A percentile compares a stretch with the other conserved stretches of the same genome.
phyloP scores from a whole-genome alignment of 2,113 vertebrate genomes.

The Scopus umbretta region DNA sequence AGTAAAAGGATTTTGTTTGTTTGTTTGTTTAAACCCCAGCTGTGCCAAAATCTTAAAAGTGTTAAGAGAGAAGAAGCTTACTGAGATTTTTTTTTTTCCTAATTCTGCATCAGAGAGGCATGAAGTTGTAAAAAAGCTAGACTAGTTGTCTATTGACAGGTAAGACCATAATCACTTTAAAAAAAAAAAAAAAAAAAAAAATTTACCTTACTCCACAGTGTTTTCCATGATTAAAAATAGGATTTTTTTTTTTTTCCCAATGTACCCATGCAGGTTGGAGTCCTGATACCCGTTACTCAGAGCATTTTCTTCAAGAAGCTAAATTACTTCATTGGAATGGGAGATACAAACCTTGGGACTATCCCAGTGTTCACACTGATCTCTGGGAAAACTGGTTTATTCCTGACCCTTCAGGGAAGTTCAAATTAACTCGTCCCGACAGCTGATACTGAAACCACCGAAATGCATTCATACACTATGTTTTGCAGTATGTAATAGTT shows the following conservation, averaged over 20 bases:
- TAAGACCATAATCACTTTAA: neutral
- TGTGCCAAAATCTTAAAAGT: neutral
- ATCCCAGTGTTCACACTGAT: slow-evolving; percentile 83
- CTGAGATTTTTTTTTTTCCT: neutral
- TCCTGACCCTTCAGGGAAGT: slow-evolving; percentile 87
- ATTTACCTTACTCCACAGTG: neutral
- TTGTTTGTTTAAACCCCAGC: neutral
- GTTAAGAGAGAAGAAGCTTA: neutral
- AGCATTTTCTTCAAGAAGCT: slow-evolving; percentile 84
- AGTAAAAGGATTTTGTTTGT: neutral
- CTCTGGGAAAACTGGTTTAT: slow-evolving; percentile 96
- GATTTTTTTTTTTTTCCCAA: neutral
- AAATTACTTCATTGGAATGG: slow-evolving; percentile 95
- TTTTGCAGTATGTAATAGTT: neutral
- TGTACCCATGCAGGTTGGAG: slow-evolving; percentile 83
- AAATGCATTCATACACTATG: neutral
- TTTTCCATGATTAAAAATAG: neutral
- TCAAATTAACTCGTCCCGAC: slow-evolving; percentile 77
- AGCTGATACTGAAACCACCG: slow-evolving; percentile 24
- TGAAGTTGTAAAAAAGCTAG: neutral
- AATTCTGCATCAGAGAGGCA: neutral
- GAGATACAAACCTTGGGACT: slow-evolving; percentile 91
- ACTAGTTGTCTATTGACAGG: neutral
- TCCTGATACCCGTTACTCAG: slow-evolving; percentile 82
- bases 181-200: neutral